Percentiles rank a stretch among this genome's conserved stretches.
These are phyloP conservation scores for Salticus scenicus DNA, from an alignment of 2,888 invertebrate species.

Conservation along the genomic window DNA sequence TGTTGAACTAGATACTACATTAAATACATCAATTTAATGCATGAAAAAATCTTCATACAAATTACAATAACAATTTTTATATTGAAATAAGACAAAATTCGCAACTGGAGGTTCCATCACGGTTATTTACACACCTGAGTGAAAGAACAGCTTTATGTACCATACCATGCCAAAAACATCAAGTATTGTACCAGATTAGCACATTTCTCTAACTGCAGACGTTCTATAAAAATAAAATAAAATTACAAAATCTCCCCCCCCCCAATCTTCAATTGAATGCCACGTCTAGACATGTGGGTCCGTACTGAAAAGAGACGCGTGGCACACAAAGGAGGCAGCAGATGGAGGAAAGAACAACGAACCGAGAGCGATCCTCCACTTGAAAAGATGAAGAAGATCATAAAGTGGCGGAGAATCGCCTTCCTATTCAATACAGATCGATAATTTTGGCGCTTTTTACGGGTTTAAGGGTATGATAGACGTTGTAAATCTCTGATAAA, in stretches of 20 bases:
- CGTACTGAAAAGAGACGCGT: slow-evolving; percentile 35
- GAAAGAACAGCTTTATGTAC: not conserved
- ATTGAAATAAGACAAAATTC: no score
- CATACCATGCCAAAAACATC: not conserved
- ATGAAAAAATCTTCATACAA: no score
- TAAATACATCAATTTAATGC: no score
- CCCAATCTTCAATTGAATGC: not conserved
- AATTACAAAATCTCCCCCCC: not conserved
- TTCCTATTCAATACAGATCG: not conserved
- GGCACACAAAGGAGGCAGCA: slow-evolving; percentile 37
- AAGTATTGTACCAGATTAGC: slow-evolving; percentile 1
- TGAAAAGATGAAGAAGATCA: slow-evolving; percentile 10
- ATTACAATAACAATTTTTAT: no score
- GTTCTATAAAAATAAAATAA: not conserved
- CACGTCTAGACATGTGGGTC: slow-evolving; percentile 35
- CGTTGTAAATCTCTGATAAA: no score
- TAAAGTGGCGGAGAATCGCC: slow-evolving; percentile 31
- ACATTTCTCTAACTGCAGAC: not conserved
- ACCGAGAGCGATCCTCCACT: slow-evolving; percentile 12
- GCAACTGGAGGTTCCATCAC: not conserved
- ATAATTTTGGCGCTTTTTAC: no score
- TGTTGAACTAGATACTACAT: no score
- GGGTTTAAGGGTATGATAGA: no score
- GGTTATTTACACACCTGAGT: not conserved
- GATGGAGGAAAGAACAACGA: not conserved